Evolutionary conservation across 2,797 vertebrate species (phyloP).

Genomic region (Catamblyrhynchus diadema): DNA sequence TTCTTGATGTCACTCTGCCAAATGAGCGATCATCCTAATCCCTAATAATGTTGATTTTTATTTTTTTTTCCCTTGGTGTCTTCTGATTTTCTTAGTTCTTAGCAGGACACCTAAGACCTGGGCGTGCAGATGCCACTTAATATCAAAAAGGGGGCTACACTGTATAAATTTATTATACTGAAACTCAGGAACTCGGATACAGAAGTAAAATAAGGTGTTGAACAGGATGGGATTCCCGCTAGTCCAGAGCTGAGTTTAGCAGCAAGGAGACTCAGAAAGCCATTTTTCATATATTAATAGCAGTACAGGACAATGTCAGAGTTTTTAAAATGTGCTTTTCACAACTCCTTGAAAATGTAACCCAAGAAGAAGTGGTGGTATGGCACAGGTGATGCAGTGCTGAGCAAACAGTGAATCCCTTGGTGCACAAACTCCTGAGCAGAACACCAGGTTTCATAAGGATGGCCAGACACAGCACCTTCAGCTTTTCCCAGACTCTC

Average conservation of each 20-base stretch:
- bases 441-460: too few relatives aligned
- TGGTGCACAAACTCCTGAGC: too few relatives aligned
- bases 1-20: neutral
- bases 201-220: neutral
- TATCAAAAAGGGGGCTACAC: neutral
- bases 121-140: neutral
- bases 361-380: too few relatives aligned
- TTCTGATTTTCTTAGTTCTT: neutral
- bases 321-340: too few relatives aligned
- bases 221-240: neutral
- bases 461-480: too few relatives aligned
- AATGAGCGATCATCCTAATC: neutral
- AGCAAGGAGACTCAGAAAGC: too few relatives aligned
- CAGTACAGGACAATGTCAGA: too few relatives aligned
- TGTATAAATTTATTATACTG: neutral
- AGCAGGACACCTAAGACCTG: neutral
- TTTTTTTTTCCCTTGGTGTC: neutral
- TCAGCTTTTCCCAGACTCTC: too few relatives aligned
- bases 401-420: too few relatives aligned
- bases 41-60: neutral
- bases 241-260: neutral
- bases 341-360: too few relatives aligned
- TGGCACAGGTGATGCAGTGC: too few relatives aligned
- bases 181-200: neutral
- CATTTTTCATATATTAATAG: too few relatives aligned